A percentile compares a stretch with the other conserved stretches of the same genome.
phyloP scores from a whole-genome alignment of 2,113 vertebrate species.

The Onychostruthus taczanowskii region DNA sequence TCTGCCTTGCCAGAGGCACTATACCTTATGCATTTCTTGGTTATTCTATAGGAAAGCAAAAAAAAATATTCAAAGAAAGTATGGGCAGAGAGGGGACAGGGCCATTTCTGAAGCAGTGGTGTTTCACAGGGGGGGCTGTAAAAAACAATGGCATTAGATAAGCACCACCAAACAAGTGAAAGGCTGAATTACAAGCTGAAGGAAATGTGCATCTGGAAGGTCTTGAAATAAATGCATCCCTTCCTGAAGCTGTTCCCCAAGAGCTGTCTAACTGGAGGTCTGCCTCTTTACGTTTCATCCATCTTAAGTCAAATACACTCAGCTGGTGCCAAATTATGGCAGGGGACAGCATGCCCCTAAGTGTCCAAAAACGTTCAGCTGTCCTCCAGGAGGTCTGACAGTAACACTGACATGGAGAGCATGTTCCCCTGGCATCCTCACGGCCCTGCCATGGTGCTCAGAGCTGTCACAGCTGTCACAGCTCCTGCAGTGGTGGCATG shows the following conservation, averaged over 20 bases:
- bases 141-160: not conserved
- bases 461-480: not conserved
- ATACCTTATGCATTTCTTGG: not conserved
- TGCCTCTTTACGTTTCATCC: not conserved
- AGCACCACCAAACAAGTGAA: not conserved
- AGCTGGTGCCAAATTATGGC: not conserved
- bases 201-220: not conserved
- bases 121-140: not conserved
- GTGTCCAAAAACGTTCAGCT: not conserved
- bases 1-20: not conserved
- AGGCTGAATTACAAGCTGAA: not conserved
- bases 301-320: not conserved
- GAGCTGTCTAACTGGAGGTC: not conserved
- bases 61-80: not conserved
- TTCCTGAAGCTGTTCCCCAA: not conserved
- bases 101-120: not conserved
- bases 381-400: not conserved
- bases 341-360: not conserved
- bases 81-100: not conserved
- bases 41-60: not conserved
- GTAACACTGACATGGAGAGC: not conserved
- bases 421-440: not conserved
- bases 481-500: not conserved
- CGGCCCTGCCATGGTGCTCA: not conserved
- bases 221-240: not conserved